Conservation (phyloP, 1,140 invertebrate species). For the Eriocheir sinensis region DNA sequence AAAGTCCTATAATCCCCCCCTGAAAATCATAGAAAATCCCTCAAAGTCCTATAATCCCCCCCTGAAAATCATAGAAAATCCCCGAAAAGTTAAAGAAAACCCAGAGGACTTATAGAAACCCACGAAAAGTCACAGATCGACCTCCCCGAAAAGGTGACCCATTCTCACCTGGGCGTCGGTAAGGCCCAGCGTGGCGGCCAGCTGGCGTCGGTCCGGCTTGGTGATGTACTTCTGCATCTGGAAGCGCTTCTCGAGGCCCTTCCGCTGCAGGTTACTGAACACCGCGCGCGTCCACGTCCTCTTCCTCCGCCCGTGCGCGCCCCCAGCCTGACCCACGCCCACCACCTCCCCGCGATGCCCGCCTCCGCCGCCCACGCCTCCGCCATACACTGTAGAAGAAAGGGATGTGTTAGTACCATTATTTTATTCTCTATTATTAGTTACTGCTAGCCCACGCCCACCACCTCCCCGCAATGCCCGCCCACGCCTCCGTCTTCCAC, state of each 20-base stretch:
- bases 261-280: slow-evolving; percentile 95
- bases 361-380: slow-evolving; percentile 47
- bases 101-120: too few relatives aligned
- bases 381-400: slow-evolving; percentile 61
- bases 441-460: slow-evolving; percentile 47
- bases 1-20: too few relatives aligned
- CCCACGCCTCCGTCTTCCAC: slow-evolving; percentile 62
- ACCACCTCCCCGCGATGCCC: slow-evolving; percentile 21
- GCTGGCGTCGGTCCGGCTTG: slow-evolving; percentile 97
- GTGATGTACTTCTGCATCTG: slow-evolving; percentile 99
- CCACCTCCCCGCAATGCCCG: slow-evolving; percentile 1
- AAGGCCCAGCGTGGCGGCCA: slow-evolving; percentile 96
- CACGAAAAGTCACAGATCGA: too few relatives aligned
- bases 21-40: too few relatives aligned
- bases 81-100: too few relatives aligned
- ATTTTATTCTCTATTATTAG: too few relatives aligned
- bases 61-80: too few relatives aligned
- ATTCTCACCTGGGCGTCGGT: slow-evolving; percentile 97
- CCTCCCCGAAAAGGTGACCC: too few relatives aligned
- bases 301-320: slow-evolving; percentile 81
- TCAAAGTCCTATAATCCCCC: too few relatives aligned
- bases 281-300: slow-evolving; percentile 86
- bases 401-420: too few relatives aligned
- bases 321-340: slow-evolving; percentile 29
- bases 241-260: slow-evolving; percentile 96